Conservation (phyloP, 1,140 invertebrate genomes). For the Phortica variegata region DNA sequence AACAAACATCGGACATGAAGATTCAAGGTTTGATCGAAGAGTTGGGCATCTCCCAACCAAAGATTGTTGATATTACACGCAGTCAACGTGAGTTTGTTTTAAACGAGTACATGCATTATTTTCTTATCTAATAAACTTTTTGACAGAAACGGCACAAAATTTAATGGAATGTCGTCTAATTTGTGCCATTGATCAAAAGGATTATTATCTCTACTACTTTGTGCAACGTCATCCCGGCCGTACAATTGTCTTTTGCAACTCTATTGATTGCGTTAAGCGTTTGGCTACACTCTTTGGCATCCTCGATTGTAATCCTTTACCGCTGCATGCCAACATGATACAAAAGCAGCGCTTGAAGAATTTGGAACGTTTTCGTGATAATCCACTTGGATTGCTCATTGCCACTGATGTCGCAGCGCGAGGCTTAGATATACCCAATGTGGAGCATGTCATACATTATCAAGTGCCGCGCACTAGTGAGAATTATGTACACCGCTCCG, state of each 20-base stretch:
- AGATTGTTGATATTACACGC: conserved; percentile 89
- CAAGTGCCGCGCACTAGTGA: conserved; percentile 90
- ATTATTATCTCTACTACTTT: conserved; percentile 93
- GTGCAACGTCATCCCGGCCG: conserved; percentile 79
- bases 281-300: conserved; percentile 80
- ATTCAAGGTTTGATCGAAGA: conserved; percentile 70
- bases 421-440: conserved; percentile 91
- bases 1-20: conserved; percentile 71
- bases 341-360: conserved; percentile 94
- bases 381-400: conserved; percentile 76
- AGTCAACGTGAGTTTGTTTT: conserved; percentile 42
- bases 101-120: background rate
- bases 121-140: background rate
- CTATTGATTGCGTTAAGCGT: conserved; percentile 87
- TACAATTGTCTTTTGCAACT: conserved; percentile 97
- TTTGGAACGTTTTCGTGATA: conserved; percentile 86
- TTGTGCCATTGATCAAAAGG: conserved; percentile 80
- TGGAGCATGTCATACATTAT: conserved; percentile 97
- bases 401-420: conserved; percentile 97
- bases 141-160: conserved; percentile 76
- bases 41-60: conserved; percentile 83
- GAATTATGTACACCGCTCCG: conserved; percentile 95
- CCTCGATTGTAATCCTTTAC: conserved; percentile 76
- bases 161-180: conserved; percentile 81
- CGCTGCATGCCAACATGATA: conserved; percentile 93